phyloP scores from a whole-genome alignment of 2,888 invertebrate genomes.

The Mythimna albipuncta region DNA sequence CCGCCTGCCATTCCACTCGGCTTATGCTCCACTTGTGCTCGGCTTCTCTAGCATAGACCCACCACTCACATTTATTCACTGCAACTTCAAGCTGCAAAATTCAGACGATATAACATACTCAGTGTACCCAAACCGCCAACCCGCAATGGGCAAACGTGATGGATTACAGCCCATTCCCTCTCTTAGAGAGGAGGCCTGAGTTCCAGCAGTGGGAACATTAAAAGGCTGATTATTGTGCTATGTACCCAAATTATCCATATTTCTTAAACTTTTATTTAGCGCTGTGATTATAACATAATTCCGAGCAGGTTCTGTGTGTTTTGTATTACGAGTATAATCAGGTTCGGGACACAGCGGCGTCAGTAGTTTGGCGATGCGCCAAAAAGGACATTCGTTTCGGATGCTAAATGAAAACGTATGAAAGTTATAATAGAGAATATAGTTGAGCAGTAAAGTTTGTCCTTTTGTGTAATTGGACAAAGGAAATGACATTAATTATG shows the following conservation, averaged over 20 bases:
- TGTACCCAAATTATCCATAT: background rate
- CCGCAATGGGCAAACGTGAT: too few relatives aligned
- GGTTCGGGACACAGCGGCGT: slow-evolving; percentile 62
- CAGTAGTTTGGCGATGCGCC: slow-evolving; percentile 57
- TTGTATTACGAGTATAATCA: slow-evolving; percentile 43
- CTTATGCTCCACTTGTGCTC: too few relatives aligned
- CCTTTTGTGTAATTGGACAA: slow-evolving; percentile 60
- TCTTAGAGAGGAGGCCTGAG: too few relatives aligned
- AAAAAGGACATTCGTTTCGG: slow-evolving; percentile 61
- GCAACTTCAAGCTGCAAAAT: background rate
- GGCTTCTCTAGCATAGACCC: background rate
- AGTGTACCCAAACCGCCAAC: background rate
- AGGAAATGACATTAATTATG: slow-evolving; percentile 45
- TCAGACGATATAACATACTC: background rate
- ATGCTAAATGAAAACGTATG: slow-evolving; percentile 64
- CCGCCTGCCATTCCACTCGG: too few relatives aligned
- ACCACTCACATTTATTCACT: too few relatives aligned
- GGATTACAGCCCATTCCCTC: too few relatives aligned
- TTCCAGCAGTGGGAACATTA: too few relatives aligned
- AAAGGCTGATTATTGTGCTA: too few relatives aligned
- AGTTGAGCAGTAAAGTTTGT: slow-evolving; percentile 46
- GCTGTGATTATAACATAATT: slow-evolving; percentile 60
- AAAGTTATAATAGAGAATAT: slow-evolving; percentile 56
- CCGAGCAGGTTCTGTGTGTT: slow-evolving; percentile 42
- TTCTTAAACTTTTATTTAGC: slow-evolving; percentile 32